These are phyloP conservation scores for Poeciliopsis turrubarensis DNA, from an alignment of 2,113 vertebrate species.

Conservation along the genomic window DNA sequence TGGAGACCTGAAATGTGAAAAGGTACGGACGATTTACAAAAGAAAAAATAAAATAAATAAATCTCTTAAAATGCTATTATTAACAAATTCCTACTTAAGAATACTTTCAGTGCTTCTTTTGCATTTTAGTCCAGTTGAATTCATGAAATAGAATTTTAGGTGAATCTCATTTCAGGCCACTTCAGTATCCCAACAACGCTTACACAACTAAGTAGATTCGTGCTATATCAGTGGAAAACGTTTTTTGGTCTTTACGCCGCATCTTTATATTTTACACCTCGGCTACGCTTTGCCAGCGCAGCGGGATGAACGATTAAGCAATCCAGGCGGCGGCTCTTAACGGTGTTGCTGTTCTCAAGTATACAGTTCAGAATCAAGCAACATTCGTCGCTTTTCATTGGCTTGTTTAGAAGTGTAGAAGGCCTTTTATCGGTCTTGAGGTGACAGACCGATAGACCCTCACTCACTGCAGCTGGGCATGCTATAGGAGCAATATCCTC, in stretches of 20 bases:
- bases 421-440: background rate
- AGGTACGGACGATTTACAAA: background rate
- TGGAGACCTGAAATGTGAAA: background rate
- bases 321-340: too few relatives aligned
- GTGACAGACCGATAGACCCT: background rate
- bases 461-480: background rate
- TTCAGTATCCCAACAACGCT: too few relatives aligned
- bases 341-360: too few relatives aligned
- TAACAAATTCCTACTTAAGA: background rate
- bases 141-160: background rate
- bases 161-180: background rate
- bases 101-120: background rate
- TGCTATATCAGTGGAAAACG: too few relatives aligned
- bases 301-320: too few relatives aligned
- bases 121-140: background rate
- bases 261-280: too few relatives aligned
- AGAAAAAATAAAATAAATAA: background rate
- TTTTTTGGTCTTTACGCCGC: too few relatives aligned
- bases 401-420: too few relatives aligned
- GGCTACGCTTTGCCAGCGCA: too few relatives aligned
- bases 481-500: slow-evolving; percentile 6
- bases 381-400: too few relatives aligned
- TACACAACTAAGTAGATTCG: too few relatives aligned
- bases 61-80: background rate
- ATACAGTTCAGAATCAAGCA: too few relatives aligned